Evolutionary conservation across 2,797 vertebrate genomes (phyloP).

Genomic region (Oceanodroma leucorhoa): DNA sequence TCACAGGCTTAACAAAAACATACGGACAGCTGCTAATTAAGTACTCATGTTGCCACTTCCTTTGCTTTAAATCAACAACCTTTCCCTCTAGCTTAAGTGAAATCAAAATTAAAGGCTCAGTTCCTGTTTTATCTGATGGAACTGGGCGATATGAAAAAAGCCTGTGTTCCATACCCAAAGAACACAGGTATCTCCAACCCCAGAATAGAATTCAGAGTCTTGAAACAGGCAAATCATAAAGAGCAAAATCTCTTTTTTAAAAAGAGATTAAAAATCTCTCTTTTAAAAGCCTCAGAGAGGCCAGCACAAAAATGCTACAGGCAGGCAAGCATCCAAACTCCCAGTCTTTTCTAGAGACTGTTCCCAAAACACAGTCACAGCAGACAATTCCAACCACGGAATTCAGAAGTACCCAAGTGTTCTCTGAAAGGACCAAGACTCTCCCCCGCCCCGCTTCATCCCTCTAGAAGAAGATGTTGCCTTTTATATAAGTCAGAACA

Average conservation of each 20-base stretch:
- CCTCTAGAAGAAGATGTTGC: background rate
- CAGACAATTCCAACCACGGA: background rate
- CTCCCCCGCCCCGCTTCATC: accelerated
- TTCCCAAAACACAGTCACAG: background rate
- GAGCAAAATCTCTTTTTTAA: background rate
- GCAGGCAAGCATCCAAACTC: background rate
- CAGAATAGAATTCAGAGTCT: background rate
- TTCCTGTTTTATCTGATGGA: background rate
- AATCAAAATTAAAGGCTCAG: background rate
- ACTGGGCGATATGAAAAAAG: background rate
- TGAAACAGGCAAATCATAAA: background rate
- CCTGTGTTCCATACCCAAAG: background rate
- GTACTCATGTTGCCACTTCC: background rate
- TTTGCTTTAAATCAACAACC: background rate
- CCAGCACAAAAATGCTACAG: background rate
- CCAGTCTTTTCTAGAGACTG: background rate
- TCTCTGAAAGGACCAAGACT: background rate
- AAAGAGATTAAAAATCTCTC: no score
- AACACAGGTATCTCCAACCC: background rate
- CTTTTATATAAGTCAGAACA: background rate
- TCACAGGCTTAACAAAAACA: background rate
- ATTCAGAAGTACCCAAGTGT: background rate
- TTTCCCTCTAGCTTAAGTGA: background rate
- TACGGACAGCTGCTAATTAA: background rate
- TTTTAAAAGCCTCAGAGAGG: background rate